Conservation (phyloP, 2,888 invertebrate species). For the Agrotis segetum region DNA sequence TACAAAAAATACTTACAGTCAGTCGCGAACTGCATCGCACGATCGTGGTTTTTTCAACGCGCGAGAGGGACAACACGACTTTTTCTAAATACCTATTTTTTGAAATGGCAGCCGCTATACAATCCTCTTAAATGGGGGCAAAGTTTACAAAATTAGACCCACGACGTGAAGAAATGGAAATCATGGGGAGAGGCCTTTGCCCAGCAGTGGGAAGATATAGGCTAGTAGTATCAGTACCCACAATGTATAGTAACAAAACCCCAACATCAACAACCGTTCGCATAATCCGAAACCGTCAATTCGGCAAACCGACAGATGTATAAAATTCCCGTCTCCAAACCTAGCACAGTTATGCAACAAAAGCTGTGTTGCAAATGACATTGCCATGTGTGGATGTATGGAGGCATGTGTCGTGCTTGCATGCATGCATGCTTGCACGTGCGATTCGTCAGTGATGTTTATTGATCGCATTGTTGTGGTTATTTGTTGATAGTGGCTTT, state of each 20-base stretch:
- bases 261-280: background rate
- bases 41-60: no score
- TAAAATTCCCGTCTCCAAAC: conserved; percentile 52
- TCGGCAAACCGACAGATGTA: conserved; percentile 32
- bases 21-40: no score
- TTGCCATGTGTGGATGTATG: conserved; percentile 28
- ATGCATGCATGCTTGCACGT: conserved; percentile 54
- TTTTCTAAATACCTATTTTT: no score
- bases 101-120: no score
- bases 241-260: conserved; percentile 5
- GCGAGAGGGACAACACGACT: no score
- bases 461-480: conserved; percentile 53
- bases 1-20: no score
- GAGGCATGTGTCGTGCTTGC: conserved; percentile 34
- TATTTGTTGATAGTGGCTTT: conserved; percentile 10
- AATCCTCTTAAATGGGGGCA: no score
- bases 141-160: no score
- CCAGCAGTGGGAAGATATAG: no score
- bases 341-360: conserved; percentile 47
- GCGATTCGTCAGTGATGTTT: conserved; percentile 45
- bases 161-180: no score
- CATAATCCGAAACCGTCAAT: conserved; percentile 45
- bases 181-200: no score
- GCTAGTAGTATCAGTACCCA: background rate
- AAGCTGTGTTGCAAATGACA: conserved; percentile 46